A percentile compares a stretch with the other conserved stretches of the same genome.
These are phyloP conservation scores for Eclectus roratus DNA, from an alignment of 2,113 vertebrate genomes.

Conservation along the genomic window DNA sequence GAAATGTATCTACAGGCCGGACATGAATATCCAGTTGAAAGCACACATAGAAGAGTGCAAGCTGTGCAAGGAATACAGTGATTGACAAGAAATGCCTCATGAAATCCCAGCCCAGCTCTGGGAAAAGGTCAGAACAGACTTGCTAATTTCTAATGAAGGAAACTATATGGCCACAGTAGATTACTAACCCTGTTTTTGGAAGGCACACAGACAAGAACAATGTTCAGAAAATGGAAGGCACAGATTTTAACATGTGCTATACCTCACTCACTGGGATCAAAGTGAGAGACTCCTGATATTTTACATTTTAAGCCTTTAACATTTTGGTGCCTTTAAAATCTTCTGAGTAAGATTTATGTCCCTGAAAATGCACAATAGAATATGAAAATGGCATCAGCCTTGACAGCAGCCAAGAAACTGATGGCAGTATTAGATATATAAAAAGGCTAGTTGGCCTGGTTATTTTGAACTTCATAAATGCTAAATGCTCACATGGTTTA, in stretches of 20 bases:
- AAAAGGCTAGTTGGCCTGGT: not conserved
- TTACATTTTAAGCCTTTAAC: not conserved
- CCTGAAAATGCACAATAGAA: not conserved
- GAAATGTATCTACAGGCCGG: conserved; percentile 55
- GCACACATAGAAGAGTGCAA: not conserved
- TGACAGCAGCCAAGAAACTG: not conserved
- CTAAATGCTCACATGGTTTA: not conserved
- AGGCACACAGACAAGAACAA: not conserved
- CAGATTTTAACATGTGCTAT: not conserved
- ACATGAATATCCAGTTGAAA: conserved; percentile 38
- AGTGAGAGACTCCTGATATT: not conserved
- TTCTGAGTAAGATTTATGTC: not conserved
- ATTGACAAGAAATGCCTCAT: conserved; percentile 8
- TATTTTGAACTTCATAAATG: conserved; percentile 11
- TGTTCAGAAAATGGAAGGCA: not conserved
- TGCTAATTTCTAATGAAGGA: conserved; percentile 3
- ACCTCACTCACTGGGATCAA: not conserved
- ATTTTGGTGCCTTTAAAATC: not conserved
- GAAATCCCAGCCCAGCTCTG: conserved; percentile 16
- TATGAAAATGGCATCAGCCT: not conserved
- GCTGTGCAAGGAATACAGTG: not conserved
- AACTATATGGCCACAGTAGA: not conserved
- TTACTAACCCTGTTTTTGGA: not conserved
- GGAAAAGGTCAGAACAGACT: conserved; percentile 15
- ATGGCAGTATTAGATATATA: not conserved